phyloP scores from a whole-genome alignment of 2,888 invertebrate species.

The Diarsia rubi region DNA sequence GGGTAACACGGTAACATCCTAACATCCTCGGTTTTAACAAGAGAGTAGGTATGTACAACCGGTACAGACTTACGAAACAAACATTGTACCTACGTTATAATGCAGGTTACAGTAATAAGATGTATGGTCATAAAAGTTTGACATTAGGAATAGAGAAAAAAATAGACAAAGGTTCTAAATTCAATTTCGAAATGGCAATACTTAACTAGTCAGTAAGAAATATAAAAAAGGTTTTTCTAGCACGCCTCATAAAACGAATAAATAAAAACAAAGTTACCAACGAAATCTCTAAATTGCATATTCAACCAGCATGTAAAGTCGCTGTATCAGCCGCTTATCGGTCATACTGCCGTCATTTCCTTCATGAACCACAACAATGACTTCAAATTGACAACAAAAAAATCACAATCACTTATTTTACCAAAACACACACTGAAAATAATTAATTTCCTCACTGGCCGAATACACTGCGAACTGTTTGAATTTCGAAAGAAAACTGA shows the following conservation, averaged over 20 bases:
- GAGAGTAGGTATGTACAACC: too few relatives aligned
- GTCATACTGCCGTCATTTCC: slow-evolving; percentile 81
- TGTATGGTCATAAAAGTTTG: background rate
- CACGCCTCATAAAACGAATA: slow-evolving; percentile 4
- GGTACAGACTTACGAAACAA: too few relatives aligned
- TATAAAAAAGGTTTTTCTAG: background rate
- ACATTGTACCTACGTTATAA: too few relatives aligned
- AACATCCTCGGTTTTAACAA: slow-evolving; percentile 6
- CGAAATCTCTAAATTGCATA: slow-evolving; percentile 60
- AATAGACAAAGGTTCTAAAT: background rate
- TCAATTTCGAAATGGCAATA: background rate
- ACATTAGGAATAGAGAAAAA: background rate
- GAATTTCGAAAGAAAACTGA: slow-evolving; percentile 61
- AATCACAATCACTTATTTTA: slow-evolving; percentile 67
- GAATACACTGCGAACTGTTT: slow-evolving; percentile 59
- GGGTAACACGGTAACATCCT: slow-evolving; percentile 5
- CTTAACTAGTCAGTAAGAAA: background rate
- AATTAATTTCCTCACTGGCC: slow-evolving; percentile 65
- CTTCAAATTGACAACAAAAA: slow-evolving; percentile 67
- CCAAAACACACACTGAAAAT: slow-evolving; percentile 63
- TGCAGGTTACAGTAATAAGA: too few relatives aligned
- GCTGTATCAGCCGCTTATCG: slow-evolving; percentile 78
- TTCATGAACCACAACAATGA: slow-evolving; percentile 78
- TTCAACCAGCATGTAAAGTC: slow-evolving; percentile 65
- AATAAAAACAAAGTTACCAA: slow-evolving; percentile 59